Evolutionary conservation across 1,140 invertebrate genomes (phyloP), one percentile per base, ranked within the genome.

Genomic region (Euwallacea fornicatus): DNA sequence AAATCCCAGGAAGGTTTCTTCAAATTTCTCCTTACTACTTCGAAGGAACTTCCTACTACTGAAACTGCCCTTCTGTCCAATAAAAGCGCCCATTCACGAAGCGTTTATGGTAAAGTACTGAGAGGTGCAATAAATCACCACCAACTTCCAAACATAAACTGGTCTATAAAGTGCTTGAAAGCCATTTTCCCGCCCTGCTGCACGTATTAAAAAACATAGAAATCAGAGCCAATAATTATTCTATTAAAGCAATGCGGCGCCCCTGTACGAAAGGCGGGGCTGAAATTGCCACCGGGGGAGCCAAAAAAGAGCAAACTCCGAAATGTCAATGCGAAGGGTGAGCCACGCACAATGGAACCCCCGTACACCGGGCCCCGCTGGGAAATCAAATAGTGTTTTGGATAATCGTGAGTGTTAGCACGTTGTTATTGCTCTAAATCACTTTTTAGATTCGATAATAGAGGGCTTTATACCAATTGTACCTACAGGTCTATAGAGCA

Each of bases 361-460:
- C 21, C 21, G 21, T 4, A 33, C 21, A 33, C 21, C 21, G 21
- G 21, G 21, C 21, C 66, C 66, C 66, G 56, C 56, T 33, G 66
- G 66, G 66, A 68, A 68, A 68, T 68, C 66, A 68, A 68, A 68
- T 60, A 60, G 58, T 61, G 55, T 60, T 68, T 60, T 68, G 21
- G 21, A 61, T 68, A 68, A 68, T 68, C 66, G 44, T 44, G 46
- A 60, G 43, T 60, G 44, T 60, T 56, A 66, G 54, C 42, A 56
- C 54, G 21, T 33, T 33, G 21, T 33, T 33, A 33, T 33, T 33
- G 21, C 21, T 33, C 21, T 33, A 33, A 41, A 7, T 65, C 21
- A 33, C 21, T 33, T 33, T 33, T 33, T 33, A 33, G 21, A 33
- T 4, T 4, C 21, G 21, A 33, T 50, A 50, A 50, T 11, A 50